Evolutionary conservation across 2,797 vertebrate species (phyloP).

Genomic region (Eulemur coronatus): DNA sequence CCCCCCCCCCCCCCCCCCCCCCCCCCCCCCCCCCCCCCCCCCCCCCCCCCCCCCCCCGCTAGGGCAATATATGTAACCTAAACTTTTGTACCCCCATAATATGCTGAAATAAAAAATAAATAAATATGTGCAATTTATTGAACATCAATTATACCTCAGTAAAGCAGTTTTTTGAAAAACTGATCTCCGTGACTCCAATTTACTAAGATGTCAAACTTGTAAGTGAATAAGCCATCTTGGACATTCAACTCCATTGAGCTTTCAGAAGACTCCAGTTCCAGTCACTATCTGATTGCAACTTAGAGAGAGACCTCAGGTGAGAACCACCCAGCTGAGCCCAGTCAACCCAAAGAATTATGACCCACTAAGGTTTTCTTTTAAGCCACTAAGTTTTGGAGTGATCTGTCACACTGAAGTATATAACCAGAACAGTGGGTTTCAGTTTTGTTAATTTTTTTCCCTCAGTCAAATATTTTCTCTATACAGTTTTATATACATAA

Average conservation of each 20-base stretch:
- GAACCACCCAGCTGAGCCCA: background rate
- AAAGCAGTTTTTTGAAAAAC: background rate
- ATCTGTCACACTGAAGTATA: background rate
- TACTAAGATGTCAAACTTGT: background rate
- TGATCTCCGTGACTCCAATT: background rate
- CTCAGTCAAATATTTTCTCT: background rate
- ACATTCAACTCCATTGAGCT: background rate
- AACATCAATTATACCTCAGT: background rate
- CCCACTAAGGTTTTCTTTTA: background rate
- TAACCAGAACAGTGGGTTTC: background rate
- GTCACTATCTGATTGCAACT: background rate
- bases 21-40: no score
- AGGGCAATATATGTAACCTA: no score
- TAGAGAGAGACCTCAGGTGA: background rate
- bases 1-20: no score
- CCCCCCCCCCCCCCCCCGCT: no score
- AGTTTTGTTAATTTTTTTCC: background rate
- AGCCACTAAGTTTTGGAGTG: background rate
- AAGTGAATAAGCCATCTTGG: background rate
- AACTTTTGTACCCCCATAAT: no score
- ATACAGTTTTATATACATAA: background rate
- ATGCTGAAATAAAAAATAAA: no score
- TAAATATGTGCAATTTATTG: background rate
- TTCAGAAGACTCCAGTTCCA: background rate
- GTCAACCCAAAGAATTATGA: background rate